Evolutionary conservation across 2,888 invertebrate species (phyloP).

Genomic region (Rhagonycha lutea): DNA sequence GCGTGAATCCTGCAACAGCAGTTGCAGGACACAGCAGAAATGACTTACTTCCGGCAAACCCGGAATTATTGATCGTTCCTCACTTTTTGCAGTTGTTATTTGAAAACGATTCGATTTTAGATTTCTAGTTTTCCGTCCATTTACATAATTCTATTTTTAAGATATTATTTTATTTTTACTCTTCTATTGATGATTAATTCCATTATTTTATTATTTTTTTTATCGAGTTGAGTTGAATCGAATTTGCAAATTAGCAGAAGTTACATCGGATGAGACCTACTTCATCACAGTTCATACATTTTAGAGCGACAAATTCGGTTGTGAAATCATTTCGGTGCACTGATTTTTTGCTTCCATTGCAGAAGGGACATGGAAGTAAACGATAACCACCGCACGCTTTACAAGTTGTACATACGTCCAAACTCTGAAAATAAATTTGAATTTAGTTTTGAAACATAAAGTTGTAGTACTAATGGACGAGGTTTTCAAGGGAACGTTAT

Average conservation of each 20-base stretch:
- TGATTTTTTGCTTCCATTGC: conserved; percentile 96
- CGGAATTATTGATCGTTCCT: conserved; percentile 34
- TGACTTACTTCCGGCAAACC: conserved; percentile 32
- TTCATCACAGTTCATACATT: conserved; percentile 95
- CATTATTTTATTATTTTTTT: not conserved
- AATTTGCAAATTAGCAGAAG: conserved; percentile 64
- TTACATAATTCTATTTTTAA: not conserved
- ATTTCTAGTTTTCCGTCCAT: not conserved
- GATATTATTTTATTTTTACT: not conserved
- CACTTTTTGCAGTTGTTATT: not conserved
- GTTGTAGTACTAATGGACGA: not conserved
- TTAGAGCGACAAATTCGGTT: conserved; percentile 89
- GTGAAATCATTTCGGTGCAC: conserved; percentile 93
- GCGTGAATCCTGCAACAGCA: conserved; percentile 19
- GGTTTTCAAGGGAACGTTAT: not conserved
- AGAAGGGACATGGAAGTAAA: conserved; percentile 85
- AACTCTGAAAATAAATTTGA: conserved; percentile 65
- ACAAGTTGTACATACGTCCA: conserved; percentile 81
- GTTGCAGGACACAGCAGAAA: conserved; percentile 21
- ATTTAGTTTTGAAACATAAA: not conserved
- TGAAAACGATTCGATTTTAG: not conserved
- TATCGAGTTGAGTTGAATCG: not conserved
- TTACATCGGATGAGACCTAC: conserved; percentile 90
- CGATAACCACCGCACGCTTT: conserved; percentile 90
- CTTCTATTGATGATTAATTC: not conserved